phyloP scores from a whole-genome alignment of 2,888 invertebrate genomes.

The Iselma pallidipennis region DNA sequence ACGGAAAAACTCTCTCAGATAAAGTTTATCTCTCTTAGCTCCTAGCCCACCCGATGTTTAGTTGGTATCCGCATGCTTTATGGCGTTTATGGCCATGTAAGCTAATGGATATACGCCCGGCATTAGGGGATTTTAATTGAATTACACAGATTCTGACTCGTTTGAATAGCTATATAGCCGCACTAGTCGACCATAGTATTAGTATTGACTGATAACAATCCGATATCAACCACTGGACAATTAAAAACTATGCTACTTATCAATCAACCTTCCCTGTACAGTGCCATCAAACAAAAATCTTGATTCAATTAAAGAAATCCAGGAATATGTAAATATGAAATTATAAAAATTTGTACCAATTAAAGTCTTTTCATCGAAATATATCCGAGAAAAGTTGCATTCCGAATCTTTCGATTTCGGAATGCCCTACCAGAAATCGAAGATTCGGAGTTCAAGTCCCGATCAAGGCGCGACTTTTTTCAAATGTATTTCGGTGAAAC shows the following conservation, averaged over 20 bases:
- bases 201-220: background rate
- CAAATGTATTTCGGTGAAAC: too few species aligned
- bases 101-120: slow-evolving; percentile 25
- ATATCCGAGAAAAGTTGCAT: too few species aligned
- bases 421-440: too few species aligned
- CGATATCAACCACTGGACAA: background rate
- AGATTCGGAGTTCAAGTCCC: too few species aligned
- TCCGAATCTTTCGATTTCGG: too few species aligned
- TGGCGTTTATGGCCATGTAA: slow-evolving; percentile 27
- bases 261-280: too few species aligned
- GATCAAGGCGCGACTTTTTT: too few species aligned
- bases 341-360: too few species aligned
- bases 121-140: slow-evolving; percentile 28
- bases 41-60: slow-evolving; percentile 15
- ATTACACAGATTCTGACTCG: slow-evolving; percentile 17
- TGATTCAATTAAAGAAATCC: too few species aligned
- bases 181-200: background rate
- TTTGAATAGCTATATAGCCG: background rate
- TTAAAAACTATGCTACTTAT: background rate
- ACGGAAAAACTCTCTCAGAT: slow-evolving; percentile 28
- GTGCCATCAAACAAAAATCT: too few species aligned
- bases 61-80: slow-evolving; percentile 25
- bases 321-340: too few species aligned
- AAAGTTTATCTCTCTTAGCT: slow-evolving; percentile 27
- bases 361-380: too few species aligned